Percentiles rank a stretch among this genome's conserved stretches.
Evolutionary conservation across 2,113 vertebrate genomes (phyloP).

Genomic region (Micronycteris hirsuta): DNA sequence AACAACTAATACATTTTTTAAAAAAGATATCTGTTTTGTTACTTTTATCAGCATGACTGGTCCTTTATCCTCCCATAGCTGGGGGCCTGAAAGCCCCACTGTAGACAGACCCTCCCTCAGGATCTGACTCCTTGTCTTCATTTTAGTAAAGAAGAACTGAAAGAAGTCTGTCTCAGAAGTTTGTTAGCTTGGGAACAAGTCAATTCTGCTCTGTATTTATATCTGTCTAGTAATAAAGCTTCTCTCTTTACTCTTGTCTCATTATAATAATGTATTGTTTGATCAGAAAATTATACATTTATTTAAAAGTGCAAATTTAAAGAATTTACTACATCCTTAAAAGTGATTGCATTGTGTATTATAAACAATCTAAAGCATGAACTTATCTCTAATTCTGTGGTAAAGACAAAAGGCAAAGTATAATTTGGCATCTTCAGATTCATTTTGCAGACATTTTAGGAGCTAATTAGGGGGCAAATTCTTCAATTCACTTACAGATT

Average conservation of each 20-base stretch:
- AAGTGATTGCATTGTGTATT: background rate
- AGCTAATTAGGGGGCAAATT: background rate
- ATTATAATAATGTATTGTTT: background rate
- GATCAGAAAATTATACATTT: background rate
- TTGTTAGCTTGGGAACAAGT: background rate
- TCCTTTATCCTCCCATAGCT: background rate
- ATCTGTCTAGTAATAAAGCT: background rate
- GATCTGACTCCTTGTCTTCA: background rate
- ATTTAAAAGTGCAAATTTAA: background rate
- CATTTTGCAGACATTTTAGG: background rate
- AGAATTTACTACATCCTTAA: background rate
- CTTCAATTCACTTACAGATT: background rate
- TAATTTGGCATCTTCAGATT: slow-evolving; percentile 5
- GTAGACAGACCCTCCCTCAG: background rate
- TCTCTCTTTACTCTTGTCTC: background rate
- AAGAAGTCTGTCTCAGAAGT: slow-evolving; percentile 13
- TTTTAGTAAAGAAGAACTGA: background rate
- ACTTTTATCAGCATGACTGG: background rate
- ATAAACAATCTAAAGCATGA: background rate
- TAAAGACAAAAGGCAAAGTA: slow-evolving; percentile 22
- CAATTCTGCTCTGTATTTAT: background rate
- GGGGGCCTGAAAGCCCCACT: background rate
- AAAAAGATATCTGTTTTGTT: background rate
- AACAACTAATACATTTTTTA: background rate
- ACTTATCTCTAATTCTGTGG: background rate